These are phyloP conservation scores for Cotesia chilonis DNA, from an alignment of 1,140 invertebrate species.

Conservation along the genomic window DNA sequence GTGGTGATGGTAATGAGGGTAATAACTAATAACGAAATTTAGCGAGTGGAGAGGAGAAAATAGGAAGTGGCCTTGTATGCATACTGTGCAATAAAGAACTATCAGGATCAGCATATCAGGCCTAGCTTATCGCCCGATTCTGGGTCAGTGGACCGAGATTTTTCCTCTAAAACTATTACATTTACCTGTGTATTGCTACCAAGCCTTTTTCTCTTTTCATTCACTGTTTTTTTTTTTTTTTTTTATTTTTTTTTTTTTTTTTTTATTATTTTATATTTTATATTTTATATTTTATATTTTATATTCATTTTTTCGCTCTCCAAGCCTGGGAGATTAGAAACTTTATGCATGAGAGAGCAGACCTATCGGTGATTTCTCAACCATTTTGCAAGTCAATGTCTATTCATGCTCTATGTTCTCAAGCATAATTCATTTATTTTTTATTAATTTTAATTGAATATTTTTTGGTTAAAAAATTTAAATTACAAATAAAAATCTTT, in stretches of 20 bases:
- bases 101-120: not conserved
- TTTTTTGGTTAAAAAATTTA: no score
- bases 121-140: slow-evolving; percentile 31
- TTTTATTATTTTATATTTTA: no score
- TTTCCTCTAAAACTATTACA: slow-evolving; percentile 25
- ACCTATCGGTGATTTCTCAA: slow-evolving; percentile 12
- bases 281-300: no score
- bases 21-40: no score
- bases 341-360: slow-evolving; percentile 5
- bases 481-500: no score
- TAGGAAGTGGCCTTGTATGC: not conserved
- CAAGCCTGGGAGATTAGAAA: not conserved
- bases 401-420: no score
- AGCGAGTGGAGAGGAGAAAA: not conserved
- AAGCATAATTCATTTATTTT: no score
- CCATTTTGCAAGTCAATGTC: not conserved
- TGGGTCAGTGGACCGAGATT: slow-evolving; percentile 44
- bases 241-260: not conserved
- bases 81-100: not conserved
- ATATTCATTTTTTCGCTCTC: not conserved
- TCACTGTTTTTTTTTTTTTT: slow-evolving; percentile 11
- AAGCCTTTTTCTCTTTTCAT: slow-evolving; percentile 11
- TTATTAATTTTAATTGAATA: no score
- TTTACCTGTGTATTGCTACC: not conserved
- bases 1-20: no score